Conservation (phyloP, 2,113 vertebrate species). For the Danio rerio region DNA sequence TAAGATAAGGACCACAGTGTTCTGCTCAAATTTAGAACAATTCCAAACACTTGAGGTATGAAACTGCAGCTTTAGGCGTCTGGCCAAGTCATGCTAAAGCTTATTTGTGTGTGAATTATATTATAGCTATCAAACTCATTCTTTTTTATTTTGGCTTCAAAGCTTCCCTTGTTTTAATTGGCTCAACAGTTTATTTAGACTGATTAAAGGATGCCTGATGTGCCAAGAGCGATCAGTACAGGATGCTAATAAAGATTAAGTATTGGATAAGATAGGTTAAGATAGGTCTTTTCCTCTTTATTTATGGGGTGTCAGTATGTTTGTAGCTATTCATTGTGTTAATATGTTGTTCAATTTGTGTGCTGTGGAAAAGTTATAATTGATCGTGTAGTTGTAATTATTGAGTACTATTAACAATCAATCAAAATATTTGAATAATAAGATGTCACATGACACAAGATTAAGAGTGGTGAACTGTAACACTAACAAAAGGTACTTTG, state of each 20-base stretch:
- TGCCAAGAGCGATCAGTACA: neutral
- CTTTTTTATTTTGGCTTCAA: conserved; percentile 16
- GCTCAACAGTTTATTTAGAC: neutral
- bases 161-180: conserved; percentile 24
- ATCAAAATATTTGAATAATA: too few species aligned
- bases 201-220: conserved; percentile 40
- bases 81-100: neutral
- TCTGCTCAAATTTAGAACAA: conserved; percentile 25
- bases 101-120: neutral
- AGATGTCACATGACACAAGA: too few species aligned
- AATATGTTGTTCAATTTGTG: too few species aligned
- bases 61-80: neutral
- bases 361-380: too few species aligned
- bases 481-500: neutral
- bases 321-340: too few species aligned
- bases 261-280: neutral
- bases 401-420: too few species aligned
- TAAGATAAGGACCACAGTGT: conserved; percentile 8
- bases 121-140: neutral
- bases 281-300: neutral
- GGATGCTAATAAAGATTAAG: conserved; percentile 26
- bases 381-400: too few species aligned
- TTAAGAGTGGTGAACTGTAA: neutral
- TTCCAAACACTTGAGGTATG: conserved; percentile 18
- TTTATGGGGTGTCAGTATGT: too few species aligned